Base-by-base conservation (phyloP, 2,888 invertebrate species). In the Seladonia tumulorum region DNA sequence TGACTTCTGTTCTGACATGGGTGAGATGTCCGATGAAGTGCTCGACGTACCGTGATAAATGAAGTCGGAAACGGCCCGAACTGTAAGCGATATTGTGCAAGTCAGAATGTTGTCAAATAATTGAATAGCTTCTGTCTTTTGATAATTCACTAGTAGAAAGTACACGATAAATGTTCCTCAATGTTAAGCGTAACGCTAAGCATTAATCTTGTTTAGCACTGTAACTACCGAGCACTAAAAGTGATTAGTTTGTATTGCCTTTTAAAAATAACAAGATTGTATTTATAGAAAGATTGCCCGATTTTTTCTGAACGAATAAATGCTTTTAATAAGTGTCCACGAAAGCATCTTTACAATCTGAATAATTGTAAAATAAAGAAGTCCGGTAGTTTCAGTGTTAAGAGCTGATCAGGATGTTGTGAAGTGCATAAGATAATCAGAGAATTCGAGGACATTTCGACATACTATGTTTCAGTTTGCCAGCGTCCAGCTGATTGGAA, bases 1-100 rank as follows among this genome's bases (percentile, higher is more conserved):
- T 91, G 97, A 97, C 95, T 97, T 97, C 95, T 97, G 97, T 95
- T 97, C 97, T 93, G 97, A 97, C 97, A 97, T 97, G 93, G 97
- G 97, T 91, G 97, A 97, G 94, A 97, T 96, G 96, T 97, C 97
- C 94, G 97, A 97, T 90, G 97, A 97, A 91, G 97, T 97, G 95
- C 97, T 97, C 93, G 97, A 97, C 95, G 97, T 97, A 94, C 97
- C 97, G 95, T 97, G 97, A 95, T 97, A 97, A 95, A 97, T 96
- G 95, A 97, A 97, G 96, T 97, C 97, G 96, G 96, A 93, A 95
- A 96, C 93, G 89, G 95, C 95, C 89, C 95, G 95, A 94, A 95
- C 95, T 95, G 88, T 80, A 92, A 90, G 39, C 66, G 74, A 8
- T 39, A 79, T 73, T 18, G n/a, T 8, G 39, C 18, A 60, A 22